phyloP scores from a whole-genome alignment of 2,113 vertebrate genomes.

The Riparia riparia region DNA sequence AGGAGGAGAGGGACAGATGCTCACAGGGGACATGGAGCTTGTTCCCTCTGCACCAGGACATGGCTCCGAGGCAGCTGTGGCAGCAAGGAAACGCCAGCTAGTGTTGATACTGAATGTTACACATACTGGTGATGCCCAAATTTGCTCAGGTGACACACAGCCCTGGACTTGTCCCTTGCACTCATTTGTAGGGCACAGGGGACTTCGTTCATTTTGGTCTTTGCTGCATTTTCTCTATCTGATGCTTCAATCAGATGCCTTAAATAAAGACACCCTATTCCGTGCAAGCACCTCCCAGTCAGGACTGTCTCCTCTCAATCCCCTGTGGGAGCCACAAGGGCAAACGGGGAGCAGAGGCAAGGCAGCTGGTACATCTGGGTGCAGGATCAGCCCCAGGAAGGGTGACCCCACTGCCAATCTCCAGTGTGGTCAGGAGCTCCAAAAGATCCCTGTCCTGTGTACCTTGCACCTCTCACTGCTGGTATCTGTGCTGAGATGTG shows the following conservation, averaged over 20 bases:
- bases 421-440: accelerated
- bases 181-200: not conserved
- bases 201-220: not conserved
- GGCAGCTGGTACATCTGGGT: accelerated
- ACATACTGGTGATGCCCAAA: not conserved
- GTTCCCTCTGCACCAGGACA: not conserved
- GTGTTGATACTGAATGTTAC: not conserved
- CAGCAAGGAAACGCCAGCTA: accelerated
- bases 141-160: not conserved
- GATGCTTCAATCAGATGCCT: not conserved
- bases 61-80: not conserved
- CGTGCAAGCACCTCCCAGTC: accelerated
- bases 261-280: not conserved
- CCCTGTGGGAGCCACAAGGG: accelerated
- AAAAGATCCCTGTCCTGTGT: not conserved
- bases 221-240: not conserved
- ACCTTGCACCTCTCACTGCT: accelerated
- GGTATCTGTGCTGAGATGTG: not conserved
- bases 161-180: not conserved
- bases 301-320: not conserved
- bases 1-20: not conserved
- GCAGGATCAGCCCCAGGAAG: not conserved
- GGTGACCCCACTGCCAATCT: not conserved
- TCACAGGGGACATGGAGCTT: accelerated
- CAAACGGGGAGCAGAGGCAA: not conserved